Evolutionary conservation across 2,888 invertebrate species (phyloP), one percentile per base, ranked within the genome.

Genomic region (Iselma pallidipennis): DNA sequence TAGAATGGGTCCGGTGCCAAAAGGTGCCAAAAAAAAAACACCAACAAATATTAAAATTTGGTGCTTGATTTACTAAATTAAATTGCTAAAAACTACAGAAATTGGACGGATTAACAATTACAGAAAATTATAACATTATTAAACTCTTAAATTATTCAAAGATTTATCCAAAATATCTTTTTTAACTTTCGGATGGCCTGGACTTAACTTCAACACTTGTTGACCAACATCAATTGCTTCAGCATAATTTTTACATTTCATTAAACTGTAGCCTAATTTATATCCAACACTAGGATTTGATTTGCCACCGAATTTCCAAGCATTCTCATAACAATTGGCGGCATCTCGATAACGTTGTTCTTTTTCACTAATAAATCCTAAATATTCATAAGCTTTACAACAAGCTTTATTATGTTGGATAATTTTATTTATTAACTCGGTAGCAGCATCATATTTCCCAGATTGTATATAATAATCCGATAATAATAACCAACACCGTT

Each of bases 121-220:
- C 14, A 25, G n/a, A n/a, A n/a, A n/a, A n/a, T n/a, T n/a, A n/a
- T n/a, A n/a, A n/a, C n/a, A n/a, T 37, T 49, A 19, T 82, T 81
- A 91, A 1, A 89, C 87, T 67, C 92, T 85, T 69, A 94, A 84
- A 82, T 91, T 91, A 73, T 85, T 87, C 68, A 92, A 87, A 29
- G 92, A 91, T 77, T 98, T 98, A 69, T 98, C 97, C 67, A 98
- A 83, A 70, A 98, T 92, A 71, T 98, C 98, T 78, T 95, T 96
- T 68, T 88, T 90, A 51, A 98, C 91, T 74, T 94, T 92, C 0
- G 95, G 92, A 81, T 96, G 97, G 66, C 95, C 94, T 0, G 96
- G 94, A 79, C 91, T 91, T 25, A 87, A 83, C 69, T 87, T 88
- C 42, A 96, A 80, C 9, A 97, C 91, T 74, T 92, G 88, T 68